Percentiles rank a stretch among this genome's conserved stretches.
These are phyloP conservation scores for Oryzaephilus surinamensis DNA, from an alignment of 1,140 invertebrate genomes.

Conservation along the genomic window DNA sequence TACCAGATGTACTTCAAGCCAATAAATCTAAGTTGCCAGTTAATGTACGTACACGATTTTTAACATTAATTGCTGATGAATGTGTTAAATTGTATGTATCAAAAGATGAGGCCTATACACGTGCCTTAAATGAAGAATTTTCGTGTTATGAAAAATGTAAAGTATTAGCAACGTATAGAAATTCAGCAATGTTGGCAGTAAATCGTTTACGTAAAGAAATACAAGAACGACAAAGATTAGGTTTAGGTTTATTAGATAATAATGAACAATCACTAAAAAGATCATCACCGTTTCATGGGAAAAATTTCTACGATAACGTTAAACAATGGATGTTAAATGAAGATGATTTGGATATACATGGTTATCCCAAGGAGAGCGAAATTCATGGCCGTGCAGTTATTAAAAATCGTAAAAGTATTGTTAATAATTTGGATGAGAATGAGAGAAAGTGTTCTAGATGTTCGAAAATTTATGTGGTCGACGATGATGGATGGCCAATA, in stretches of 20 bases:
- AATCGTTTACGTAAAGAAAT: slow-evolving; percentile 61
- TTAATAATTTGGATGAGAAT: slow-evolving; percentile 46
- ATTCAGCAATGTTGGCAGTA: slow-evolving; percentile 68
- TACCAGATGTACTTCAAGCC: slow-evolving; percentile 52
- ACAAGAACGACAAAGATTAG: slow-evolving; percentile 28
- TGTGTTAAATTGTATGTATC: slow-evolving; percentile 65
- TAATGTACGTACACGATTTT: slow-evolving; percentile 72
- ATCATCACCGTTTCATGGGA: slow-evolving; percentile 39
- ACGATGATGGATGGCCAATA: slow-evolving; percentile 61
- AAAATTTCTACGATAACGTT: slow-evolving; percentile 42
- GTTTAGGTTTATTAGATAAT: slow-evolving; percentile 27
- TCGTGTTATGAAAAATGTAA: slow-evolving; percentile 66
- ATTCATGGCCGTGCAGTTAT: slow-evolving; percentile 49
- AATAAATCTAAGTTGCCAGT: slow-evolving; percentile 71
- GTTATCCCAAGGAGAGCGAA: slow-evolving; percentile 65
- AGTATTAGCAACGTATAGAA: slow-evolving; percentile 72
- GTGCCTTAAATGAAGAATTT: slow-evolving; percentile 66
- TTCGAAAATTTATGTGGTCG: slow-evolving; percentile 64
- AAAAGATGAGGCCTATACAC: slow-evolving; percentile 59
- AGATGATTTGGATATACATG: slow-evolving; percentile 71
- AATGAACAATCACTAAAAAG: slow-evolving; percentile 17
- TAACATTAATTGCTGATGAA: slow-evolving; percentile 79
- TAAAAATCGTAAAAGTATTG: slow-evolving; percentile 47
- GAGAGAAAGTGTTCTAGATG: slow-evolving; percentile 75
- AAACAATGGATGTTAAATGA: slow-evolving; percentile 51